Evolutionary conservation across 2,113 vertebrate species (phyloP), one percentile per base, ranked within the genome.

Genomic region (Myotis yumanensis): DNA sequence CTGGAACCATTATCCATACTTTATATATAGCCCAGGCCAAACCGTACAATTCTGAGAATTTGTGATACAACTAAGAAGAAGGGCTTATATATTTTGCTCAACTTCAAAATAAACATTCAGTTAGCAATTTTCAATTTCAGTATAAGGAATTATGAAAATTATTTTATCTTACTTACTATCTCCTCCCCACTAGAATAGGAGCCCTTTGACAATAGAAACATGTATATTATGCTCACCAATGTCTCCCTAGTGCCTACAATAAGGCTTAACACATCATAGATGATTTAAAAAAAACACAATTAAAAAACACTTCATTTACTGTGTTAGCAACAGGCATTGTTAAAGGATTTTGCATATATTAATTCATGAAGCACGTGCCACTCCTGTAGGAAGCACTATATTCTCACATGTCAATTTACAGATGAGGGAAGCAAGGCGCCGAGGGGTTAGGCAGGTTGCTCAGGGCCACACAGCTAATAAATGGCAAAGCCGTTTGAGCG

Each of bases 361-460:
- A 14, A 75, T 83, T 94, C 62, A 57, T 57, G 80, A 66, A 89
- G 48, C 28, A 35, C 30, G 23, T n/a, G 30, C 18, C 46, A 82
- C 5, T 35, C 3, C 4, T 14, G 7, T 68, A 76, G 30, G 15
- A 92, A 85, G 4, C 14, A 86, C n/a, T 89, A 87, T 3, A 37
- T 54, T 83, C 54, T 80, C 54, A 75, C 84, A 64, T 25, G 11
- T 10, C 66, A 84, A 46, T 85, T 75, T 59, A 48, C 12, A 52
- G 35, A 68, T n/a, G 7, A 91, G 18, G 64, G 92, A 95, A 94
- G 30, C 37, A 89, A 97, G 11, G 62, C 37, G 62, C 30, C 75
- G 18, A 87, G 12, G 15, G 1, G 9, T 94, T 79, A 52, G 79
- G 12, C 43, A 79, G 92, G 48, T 25, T 86, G 3, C 7, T 82